Base-by-base conservation (phyloP, 1,140 invertebrate genomes). In the Lasaia peninsularis region DNA sequence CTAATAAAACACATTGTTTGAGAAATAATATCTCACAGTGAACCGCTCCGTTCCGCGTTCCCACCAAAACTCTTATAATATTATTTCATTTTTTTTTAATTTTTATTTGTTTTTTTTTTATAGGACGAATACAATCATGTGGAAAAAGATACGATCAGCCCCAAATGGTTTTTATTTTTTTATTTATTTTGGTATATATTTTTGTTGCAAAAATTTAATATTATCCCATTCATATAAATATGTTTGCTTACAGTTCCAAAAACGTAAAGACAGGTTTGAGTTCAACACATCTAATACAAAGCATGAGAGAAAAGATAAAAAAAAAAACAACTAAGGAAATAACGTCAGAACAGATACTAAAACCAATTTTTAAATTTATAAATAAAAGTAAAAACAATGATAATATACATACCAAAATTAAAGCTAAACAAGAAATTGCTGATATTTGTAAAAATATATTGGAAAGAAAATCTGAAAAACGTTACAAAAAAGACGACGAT, bases 101-200 rank as follows among this genome's bases (percentile, higher is more conserved):
- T 1, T 40, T 14, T 40, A 20, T 24, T 0, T 28, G n/a, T n/a
- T 52, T 62, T 33, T 35, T 32, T 32, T 52, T 53, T 58, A 44
- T 52, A 58, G 18, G 44, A 56, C 18, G 37, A 20, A 11, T 18
- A 20, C 18, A 44, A 20, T 4, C 18, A 14, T 4, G 10, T 11
- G 16, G 9, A 20, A 44, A 44, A 9, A 10, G 4, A 4, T 3
- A 9, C 16, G 18, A 2, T 20, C 8, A 14, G 18, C 0, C 37
- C 16, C 12, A 51, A 24, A 61, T 52, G 59, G 62, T 65, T 58
- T 52, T 18, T 60, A 52, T 56, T 63, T 52, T 51, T 9, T 34
- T 49, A 40, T 40, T 56, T 64, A 53, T 33, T 35, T 59, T 52
- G 35, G 21, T 35, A 1, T 54, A 31, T 28, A 28, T 16, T 12